Base-by-base conservation (phyloP, 1,140 invertebrate genomes). In the Achroia grisella region DNA sequence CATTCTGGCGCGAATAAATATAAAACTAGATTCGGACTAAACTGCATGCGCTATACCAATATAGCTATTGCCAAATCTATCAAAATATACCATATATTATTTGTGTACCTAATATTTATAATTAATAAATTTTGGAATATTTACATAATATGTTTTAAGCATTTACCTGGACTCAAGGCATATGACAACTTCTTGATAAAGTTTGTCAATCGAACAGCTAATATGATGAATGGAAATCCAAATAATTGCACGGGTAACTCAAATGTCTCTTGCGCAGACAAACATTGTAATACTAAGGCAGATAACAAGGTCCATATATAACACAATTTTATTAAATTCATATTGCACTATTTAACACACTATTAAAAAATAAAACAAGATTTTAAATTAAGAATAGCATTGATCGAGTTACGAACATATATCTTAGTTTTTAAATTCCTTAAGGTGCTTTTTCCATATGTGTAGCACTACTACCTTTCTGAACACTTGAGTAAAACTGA, bases 141-240 rank as follows among this genome's bases (percentile, higher is more conserved):
- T n/a, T n/a, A n/a, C n/a, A n/a, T n/a, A n/a, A 23, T 23, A 2
- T 23, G 17, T 23, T 23, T 23, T 23, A 23, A 3, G 6, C 17
- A 23, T 89, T 92, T 90, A 95, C 94, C 89, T 81, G 94, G 94
- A 86, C 88, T 94, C 29, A 95, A 79, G 9, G 93, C 92, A 69
- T 95, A 95, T 9, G 92, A 90, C 32, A 95, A 77, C 75, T 95
- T 94, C 80, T 94, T 94, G 39, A 94, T 89, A 61, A 95, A 95
- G 78, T 94, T 94, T 0, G 92, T 90, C 32, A 95, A 78, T 65
- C 92, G 87, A n/a, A 95, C 93, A 1, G 93, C 92, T 14, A 93
- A 68, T 39, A 94, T 92, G 56, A 95, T 94, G 29, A 95, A 89
- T 0, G 94, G 94, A 64, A 95, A 95, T 34, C 93, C 94, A 6